Base-by-base conservation (phyloP, 2,797 vertebrate genomes). In the Acestrorhynchus altus region DNA sequence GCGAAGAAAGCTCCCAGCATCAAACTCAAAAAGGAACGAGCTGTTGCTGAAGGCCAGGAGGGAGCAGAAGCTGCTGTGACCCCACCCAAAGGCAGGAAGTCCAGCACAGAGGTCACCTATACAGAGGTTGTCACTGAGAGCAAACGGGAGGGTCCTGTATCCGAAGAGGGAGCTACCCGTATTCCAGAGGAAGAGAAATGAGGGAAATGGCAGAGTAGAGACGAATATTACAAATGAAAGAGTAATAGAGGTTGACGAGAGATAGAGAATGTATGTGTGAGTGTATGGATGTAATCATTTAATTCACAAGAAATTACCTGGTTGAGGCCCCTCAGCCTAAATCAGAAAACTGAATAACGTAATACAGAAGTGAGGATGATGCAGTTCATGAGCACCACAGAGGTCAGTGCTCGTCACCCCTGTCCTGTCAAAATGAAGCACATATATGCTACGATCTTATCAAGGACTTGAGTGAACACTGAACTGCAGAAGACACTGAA, bases 1-100 rank as follows among this genome's bases (percentile, higher is more conserved):
- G 93, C 96, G 71, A 95, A 95, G 79, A 97, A 96, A 12, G 93
- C 96, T 0, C 96, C 97, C 0, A 94, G 28, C 87, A 94, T 95
- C 89, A 96, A 96, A 84, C 95, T 96, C 87, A 94, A 88, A 73
- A 98, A 97, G 83, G 95, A 97, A 74, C 85, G 92, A 26, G 90
- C 91, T 0, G 93, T 92, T 16, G 94, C 92, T 0, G 95, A 96
- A 86, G 95, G 94, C 52, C 90, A 95, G 74, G 96, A 96, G 78
- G 96, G 93, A 0, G 88, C 79, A 1, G 84, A 78, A 40, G 63
- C 88, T 16, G 80, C 74, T 15, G 86, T 91, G 61, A 90, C 92
- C 49, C 92, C 94, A 9, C 74, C 91, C 70, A 84, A 87, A 69
- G 84, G 76, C 24, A 81, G 64, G 59, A 89, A 86, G 68, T 35